phyloP scores from a whole-genome alignment of 1,140 invertebrate genomes.

The Medauroidea extradentata region DNA sequence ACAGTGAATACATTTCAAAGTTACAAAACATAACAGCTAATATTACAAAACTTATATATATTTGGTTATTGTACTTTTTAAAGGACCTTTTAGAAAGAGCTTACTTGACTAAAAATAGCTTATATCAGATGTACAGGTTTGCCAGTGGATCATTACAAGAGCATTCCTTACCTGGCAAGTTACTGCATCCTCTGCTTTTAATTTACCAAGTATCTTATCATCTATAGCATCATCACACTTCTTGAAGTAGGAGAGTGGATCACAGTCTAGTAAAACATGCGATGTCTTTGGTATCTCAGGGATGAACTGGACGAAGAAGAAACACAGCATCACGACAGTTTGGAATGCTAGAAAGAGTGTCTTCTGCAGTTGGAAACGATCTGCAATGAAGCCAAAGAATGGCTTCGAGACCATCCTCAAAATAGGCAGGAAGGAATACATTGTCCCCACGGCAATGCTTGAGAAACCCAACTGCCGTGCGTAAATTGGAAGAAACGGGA shows the following conservation, averaged over 20 bases:
- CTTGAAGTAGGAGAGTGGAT: background rate
- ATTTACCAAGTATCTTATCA: background rate
- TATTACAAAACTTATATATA: no score
- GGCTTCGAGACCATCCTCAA: conserved; percentile 75
- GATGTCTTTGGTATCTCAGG: conserved; percentile 48
- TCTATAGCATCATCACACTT: background rate
- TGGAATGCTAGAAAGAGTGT: conserved; percentile 66
- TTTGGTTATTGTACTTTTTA: no score
- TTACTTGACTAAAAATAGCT: no score
- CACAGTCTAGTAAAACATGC: conserved; percentile 5
- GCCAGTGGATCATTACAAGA: no score
- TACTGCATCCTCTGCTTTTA: background rate
- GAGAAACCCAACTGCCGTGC: conserved; percentile 80
- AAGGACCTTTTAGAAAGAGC: no score
- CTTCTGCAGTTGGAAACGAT: conserved; percentile 73
- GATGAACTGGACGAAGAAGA: conserved; percentile 63
- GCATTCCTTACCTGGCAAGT: no score
- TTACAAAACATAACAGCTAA: no score
- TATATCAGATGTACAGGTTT: no score
- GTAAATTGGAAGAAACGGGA: conserved; percentile 76
- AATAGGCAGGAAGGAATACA: conserved; percentile 75
- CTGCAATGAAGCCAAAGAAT: conserved; percentile 70
- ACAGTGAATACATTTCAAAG: no score
- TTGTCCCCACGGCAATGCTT: conserved; percentile 64
- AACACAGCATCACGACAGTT: conserved; percentile 60